A percentile compares a stretch with the other conserved stretches of the same genome.
Conservation (phyloP, 2,797 vertebrate species). For the Cynopterus sphinx region DNA sequence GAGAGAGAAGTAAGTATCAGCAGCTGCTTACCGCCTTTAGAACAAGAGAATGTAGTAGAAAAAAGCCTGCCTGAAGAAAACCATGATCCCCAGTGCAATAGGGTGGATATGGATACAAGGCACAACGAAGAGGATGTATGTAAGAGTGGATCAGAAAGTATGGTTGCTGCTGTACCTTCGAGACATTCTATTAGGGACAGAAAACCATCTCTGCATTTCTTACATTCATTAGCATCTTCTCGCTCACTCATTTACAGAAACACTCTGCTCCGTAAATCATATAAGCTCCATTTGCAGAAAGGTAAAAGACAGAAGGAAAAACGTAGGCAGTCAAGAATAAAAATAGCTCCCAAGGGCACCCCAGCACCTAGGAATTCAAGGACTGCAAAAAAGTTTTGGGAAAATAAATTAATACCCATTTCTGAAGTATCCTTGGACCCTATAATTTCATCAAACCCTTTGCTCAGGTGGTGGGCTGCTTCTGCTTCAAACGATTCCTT, state of each 20-base stretch:
- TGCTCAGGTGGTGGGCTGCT: constrained; percentile 94
- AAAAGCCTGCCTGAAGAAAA: constrained; percentile 84
- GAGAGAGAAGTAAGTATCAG: constrained; percentile 93
- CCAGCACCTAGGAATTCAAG: constrained; percentile 76
- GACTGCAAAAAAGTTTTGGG: constrained; percentile 74
- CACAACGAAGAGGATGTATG: constrained; percentile 58
- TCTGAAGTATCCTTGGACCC: constrained; percentile 90
- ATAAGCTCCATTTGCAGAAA: constrained; percentile 91
- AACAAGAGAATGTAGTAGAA: constrained; percentile 79
- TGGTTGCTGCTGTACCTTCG: constrained; percentile 77
- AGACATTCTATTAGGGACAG: constrained; percentile 91
- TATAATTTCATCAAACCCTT: constrained; percentile 89
- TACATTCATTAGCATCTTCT: constrained; percentile 92
- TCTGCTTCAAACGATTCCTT: constrained; percentile 90
- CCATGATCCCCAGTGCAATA: constrained; percentile 81
- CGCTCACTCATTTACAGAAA: constrained; percentile 90
- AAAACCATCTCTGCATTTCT: constrained; percentile 92
- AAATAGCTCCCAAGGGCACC: constrained; percentile 80
- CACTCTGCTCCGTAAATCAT: constrained; percentile 90
- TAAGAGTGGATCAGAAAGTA: constrained; percentile 58
- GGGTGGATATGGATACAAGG: constrained; percentile 61
- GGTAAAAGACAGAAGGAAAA: constrained; percentile 85
- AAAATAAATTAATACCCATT: constrained; percentile 82
- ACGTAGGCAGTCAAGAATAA: constrained; percentile 82
- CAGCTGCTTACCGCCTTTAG: constrained; percentile 86